phyloP scores from a whole-genome alignment of 2,113 vertebrate genomes.

The Columbina picui region DNA sequence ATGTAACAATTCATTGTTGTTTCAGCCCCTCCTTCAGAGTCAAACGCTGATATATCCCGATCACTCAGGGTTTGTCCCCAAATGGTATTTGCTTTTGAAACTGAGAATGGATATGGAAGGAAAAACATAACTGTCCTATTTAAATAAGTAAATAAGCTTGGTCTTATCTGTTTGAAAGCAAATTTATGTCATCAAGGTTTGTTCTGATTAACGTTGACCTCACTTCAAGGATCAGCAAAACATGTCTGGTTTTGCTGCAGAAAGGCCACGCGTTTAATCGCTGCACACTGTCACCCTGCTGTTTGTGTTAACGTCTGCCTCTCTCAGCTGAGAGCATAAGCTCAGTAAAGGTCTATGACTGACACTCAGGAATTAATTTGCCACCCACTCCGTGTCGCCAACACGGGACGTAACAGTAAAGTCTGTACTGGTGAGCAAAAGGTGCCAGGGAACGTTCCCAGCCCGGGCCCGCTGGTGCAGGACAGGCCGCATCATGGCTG shows the following conservation, averaged over 20 bases:
- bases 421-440: rapidly evolving
- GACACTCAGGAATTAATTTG: not conserved
- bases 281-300: not conserved
- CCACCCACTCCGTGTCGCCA: not conserved
- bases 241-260: not conserved
- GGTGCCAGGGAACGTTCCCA: not conserved
- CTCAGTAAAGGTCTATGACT: not conserved
- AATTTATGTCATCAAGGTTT: not conserved
- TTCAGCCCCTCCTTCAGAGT: not conserved
- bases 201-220: not conserved
- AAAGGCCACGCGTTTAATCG: not conserved
- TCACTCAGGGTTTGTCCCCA: not conserved
- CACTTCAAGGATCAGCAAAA: not conserved
- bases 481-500: not conserved
- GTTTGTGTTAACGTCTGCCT: not conserved
- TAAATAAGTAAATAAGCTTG: not conserved
- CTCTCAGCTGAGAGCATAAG: not conserved
- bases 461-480: not conserved
- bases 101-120: not conserved
- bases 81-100: not conserved
- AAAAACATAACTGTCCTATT: not conserved
- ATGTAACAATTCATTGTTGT: not conserved
- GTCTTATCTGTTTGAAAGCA: not conserved
- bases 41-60: not conserved
- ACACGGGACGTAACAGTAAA: rapidly evolving